Base-by-base conservation (phyloP, 2,888 invertebrate genomes). In the Eupsilia transversa region DNA sequence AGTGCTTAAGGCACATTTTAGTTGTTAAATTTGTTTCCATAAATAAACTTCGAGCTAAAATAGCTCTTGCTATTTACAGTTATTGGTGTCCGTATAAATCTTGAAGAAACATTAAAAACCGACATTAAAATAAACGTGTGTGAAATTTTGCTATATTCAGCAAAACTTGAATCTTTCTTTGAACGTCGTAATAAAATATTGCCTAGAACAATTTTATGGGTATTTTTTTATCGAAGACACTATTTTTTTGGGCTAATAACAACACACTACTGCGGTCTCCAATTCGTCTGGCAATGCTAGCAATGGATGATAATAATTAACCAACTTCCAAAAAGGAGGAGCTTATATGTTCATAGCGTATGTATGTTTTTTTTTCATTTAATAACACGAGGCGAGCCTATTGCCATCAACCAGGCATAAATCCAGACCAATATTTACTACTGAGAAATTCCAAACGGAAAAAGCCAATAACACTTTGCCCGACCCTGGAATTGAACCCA, bases 21-120 rank as follows among this genome's bases (percentile, higher is more conserved):
- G 41, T 54, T 12, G n/a, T 14, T 12, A 30, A 7, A 33, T 43
- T 59, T 43, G 33, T 68, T 60, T 38, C 43, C 3, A 27, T 38
- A 72, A 52, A 59, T 35, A 52, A 64, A 38, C 3, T 35, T 54
- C 10, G 6, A 27, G 3, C 17, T 17, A 46, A 14, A 60, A 43
- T 59, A 14, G 27, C 17, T 60, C 23, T 35, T 70, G 52, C 49
- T 41, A 78, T 78, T 70, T 59, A 30, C 20, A 52, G 43, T 52
- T 30, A 41, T 27, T 69, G 17, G 33, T 68, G 49, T 69, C 69
- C 20, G 20, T 69, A n/a, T n/a, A 33, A 38, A 59, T 74, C 38
- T 33, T 49, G 2, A 41, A 46, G 12, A 77, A 56, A 65, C 35
- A 46, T 10, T 46, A 54, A 52, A 20, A 30, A 46, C 23, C 10